Conservation (phyloP, 30 jellyfish, hydroid and myxozoan species). For the Aurelia coerulea region DNA sequence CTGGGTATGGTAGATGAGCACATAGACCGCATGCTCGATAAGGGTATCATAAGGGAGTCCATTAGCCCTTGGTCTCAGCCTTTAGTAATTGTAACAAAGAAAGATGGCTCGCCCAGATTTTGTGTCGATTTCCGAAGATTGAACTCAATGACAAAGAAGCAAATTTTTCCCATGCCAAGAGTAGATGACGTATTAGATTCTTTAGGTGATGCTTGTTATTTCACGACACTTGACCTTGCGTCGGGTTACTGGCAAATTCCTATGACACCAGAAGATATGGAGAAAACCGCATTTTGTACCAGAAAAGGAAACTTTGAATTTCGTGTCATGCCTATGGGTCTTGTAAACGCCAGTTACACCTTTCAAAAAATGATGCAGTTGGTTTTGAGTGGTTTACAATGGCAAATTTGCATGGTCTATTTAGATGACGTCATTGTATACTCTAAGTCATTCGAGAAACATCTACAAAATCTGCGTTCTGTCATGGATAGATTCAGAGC, state of each 20-base stretch:
- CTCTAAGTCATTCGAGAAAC: slow-evolving; percentile 42
- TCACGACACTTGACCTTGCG: slow-evolving; percentile 31
- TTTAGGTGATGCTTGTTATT: slow-evolving; percentile 44
- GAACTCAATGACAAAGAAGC: too few species aligned
- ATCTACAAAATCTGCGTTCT: slow-evolving; percentile 18
- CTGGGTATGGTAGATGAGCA: too few species aligned
- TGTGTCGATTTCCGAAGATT: too few species aligned
- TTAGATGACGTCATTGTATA: too few species aligned
- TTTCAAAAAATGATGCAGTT: slow-evolving; percentile 61
- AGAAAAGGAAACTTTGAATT: slow-evolving; percentile 17
- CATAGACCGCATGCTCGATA: too few species aligned
- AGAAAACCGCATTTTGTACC: slow-evolving; percentile 44
- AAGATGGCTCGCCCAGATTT: too few species aligned
- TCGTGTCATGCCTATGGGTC: too few species aligned
- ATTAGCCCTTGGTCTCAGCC: too few species aligned
- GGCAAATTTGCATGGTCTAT: too few species aligned
- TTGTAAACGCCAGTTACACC: too few species aligned
- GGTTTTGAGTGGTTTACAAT: slow-evolving; percentile 28
- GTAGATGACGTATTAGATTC: slow-evolving; percentile 45
- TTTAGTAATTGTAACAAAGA: too few species aligned
- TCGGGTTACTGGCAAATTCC: slow-evolving; percentile 47
- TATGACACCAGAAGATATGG: slow-evolving; percentile 36
- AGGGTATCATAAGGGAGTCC: slow-evolving; percentile 16
- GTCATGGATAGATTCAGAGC: slow-evolving; percentile 17
- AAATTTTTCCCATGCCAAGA: too few species aligned